Evolutionary conservation across 2,113 vertebrate genomes (phyloP).

Genomic region (Illadopsis cleaveri): DNA sequence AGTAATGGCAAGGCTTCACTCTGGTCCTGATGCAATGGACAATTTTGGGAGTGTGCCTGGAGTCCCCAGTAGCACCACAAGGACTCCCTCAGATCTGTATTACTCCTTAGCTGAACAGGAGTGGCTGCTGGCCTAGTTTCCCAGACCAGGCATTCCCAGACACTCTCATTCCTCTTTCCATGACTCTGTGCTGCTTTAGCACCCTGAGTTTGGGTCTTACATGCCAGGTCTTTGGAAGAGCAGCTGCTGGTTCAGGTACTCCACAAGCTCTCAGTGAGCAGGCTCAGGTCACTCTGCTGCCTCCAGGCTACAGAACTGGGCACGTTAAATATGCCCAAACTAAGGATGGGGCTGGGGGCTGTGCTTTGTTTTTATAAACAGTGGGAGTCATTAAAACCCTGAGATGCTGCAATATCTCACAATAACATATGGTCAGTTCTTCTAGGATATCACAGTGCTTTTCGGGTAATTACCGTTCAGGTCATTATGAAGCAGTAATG

Average conservation of each 20-base stretch:
- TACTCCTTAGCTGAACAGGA: neutral
- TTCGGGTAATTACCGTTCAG: neutral
- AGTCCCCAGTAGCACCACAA: neutral
- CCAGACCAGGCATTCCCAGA: neutral
- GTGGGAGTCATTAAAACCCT: neutral
- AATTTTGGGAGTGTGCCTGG: neutral
- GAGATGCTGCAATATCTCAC: neutral
- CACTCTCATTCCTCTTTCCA: neutral
- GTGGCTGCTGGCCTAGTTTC: neutral
- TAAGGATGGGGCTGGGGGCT: neutral
- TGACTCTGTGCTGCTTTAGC: neutral
- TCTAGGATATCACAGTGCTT: neutral
- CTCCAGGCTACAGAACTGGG: neutral
- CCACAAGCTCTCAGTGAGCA: no score
- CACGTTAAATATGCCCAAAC: neutral
- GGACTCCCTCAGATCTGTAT: neutral
- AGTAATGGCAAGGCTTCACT: neutral
- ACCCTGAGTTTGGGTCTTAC: fast-evolving
- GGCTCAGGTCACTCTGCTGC: neutral
- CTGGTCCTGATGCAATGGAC: fast-evolving
- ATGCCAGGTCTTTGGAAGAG: fast-evolving
- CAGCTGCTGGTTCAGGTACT: neutral
- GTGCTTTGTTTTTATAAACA: neutral
- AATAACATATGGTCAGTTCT: neutral
- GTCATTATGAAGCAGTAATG: neutral